These are phyloP conservation scores for Prionchulus punctatus DNA, from an alignment of 2,888 invertebrate genomes.

Conservation along the genomic window DNA sequence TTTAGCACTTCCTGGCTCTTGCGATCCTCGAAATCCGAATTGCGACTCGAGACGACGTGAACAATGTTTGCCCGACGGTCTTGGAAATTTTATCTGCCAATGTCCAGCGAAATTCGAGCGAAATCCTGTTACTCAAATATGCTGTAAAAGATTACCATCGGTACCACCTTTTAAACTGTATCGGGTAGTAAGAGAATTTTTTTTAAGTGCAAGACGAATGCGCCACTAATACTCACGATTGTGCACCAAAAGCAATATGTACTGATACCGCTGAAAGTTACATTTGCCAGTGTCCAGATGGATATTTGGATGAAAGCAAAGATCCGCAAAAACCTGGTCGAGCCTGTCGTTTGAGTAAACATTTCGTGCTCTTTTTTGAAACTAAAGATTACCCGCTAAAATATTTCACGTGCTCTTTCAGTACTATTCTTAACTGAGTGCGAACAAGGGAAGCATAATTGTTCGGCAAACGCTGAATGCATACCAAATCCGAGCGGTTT, in stretches of 20 bases:
- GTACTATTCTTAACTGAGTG: slow-evolving; percentile 7
- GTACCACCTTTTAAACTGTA: slow-evolving; percentile 10
- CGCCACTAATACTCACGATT: slow-evolving; percentile 22
- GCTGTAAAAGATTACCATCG: too few species aligned
- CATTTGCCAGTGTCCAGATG: slow-evolving; percentile 10
- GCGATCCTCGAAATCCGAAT: slow-evolving; percentile 23
- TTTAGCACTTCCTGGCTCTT: slow-evolving; percentile 16
- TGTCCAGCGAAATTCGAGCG: slow-evolving; percentile 23
- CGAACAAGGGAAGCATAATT: slow-evolving; percentile 15
- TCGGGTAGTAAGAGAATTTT: background rate
- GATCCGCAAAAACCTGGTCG: slow-evolving; percentile 22
- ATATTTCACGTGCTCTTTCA: too few species aligned
- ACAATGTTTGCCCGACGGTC: slow-evolving; percentile 24
- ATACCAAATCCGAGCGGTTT: slow-evolving; percentile 25
- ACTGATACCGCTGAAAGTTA: slow-evolving; percentile 20
- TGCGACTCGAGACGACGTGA: slow-evolving; percentile 28
- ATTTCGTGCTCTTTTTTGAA: slow-evolving; percentile 1
- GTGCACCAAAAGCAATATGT: slow-evolving; percentile 21
- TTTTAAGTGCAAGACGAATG: slow-evolving; percentile 28
- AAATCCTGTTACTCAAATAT: slow-evolving; percentile 29
- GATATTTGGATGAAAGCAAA: slow-evolving; percentile 23
- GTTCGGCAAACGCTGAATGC: slow-evolving; percentile 28
- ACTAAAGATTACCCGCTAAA: background rate
- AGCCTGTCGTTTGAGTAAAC: slow-evolving; percentile 21
- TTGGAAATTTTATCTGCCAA: slow-evolving; percentile 25